Evolutionary conservation across 2,797 vertebrate genomes (phyloP).

Genomic region (Xenops minutus): DNA sequence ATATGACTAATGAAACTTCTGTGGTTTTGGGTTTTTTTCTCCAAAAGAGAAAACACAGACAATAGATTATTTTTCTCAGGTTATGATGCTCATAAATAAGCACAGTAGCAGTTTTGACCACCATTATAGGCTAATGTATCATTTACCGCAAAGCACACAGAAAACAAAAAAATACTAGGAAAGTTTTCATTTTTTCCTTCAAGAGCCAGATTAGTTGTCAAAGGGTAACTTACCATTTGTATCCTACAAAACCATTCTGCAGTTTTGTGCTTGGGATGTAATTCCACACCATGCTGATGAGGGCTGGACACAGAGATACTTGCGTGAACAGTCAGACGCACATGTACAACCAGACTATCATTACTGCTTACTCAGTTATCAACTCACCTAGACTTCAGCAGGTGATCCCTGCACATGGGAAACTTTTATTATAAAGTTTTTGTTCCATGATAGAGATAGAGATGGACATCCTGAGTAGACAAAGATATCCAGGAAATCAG

Average conservation of each 20-base stretch:
- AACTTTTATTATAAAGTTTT: not conserved
- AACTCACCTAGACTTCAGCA: not conserved
- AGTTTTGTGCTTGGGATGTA: not conserved
- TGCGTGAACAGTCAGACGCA: not conserved
- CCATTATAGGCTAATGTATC: not conserved
- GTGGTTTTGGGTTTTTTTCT: not conserved
- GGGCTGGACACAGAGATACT: not conserved
- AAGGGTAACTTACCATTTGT: not conserved
- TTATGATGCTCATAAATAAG: not conserved
- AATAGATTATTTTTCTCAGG: not conserved
- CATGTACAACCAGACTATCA: not conserved
- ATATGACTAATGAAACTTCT: not conserved
- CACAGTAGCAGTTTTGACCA: not conserved
- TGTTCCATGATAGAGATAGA: not conserved
- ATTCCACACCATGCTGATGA: rapidly evolving
- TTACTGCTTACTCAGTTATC: not conserved
- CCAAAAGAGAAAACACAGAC: not conserved
- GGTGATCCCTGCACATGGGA: not conserved
- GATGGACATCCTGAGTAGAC: not conserved
- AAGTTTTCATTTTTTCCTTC: not conserved
- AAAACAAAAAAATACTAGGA: not conserved
- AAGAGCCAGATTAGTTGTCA: not conserved
- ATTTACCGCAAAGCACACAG: not conserved
- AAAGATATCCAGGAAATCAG: not conserved
- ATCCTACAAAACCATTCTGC: not conserved